Base-by-base conservation (phyloP, 2,113 vertebrate genomes). In the Phalacrocorax aristotelis region DNA sequence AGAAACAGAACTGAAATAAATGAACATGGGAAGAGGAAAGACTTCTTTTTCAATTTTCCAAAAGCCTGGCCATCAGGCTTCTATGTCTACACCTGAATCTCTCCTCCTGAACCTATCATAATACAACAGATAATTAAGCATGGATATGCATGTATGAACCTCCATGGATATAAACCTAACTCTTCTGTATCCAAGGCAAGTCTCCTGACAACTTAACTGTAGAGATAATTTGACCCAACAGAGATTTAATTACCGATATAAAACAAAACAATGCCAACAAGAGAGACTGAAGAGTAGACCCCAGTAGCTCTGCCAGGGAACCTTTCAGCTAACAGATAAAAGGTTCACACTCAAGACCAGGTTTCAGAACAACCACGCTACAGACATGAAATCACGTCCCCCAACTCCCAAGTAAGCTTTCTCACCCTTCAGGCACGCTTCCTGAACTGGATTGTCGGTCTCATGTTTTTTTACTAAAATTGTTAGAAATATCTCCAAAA, bases 171-270 rank as follows among this genome's bases (percentile, higher is more conserved):
- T 5, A 2, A 93, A 95, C 55, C 22, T 64, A 77, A 71, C 38
- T 87, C 57, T 84, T 71, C 70, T 64, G 34, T 61, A 87, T 82
- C 69, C 21, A 64, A 89, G 61, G 44, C 40, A 94, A 82, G 65
- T 82, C 74, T 93, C 78, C 61, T 76, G 74, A 94, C 52, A 82
- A 76, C 77, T 91, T 91, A 74, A 68, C 91, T 64, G 27, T 36
- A 57, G 81, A 71, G 74, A 66, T 82, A 84, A 91, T 93, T 89
- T 95, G 74, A 96, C 69, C 78, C 95, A 94, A 87, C 34, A 87
- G 84, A 93, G 80, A 96, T 93, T 89, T 93, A 96, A 93, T 95
- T 96, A 93, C 70, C 89, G 91, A 93, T 85, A 93, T 40, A 87
- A 96, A 91, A 57, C 61, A 96, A 96, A 95, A 91, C 81, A 96